Percentiles rank a stretch among this genome's conserved stretches.
phyloP scores from a whole-genome alignment of 2,113 vertebrate genomes.

The Ophthalmolycus amberensis region DNA sequence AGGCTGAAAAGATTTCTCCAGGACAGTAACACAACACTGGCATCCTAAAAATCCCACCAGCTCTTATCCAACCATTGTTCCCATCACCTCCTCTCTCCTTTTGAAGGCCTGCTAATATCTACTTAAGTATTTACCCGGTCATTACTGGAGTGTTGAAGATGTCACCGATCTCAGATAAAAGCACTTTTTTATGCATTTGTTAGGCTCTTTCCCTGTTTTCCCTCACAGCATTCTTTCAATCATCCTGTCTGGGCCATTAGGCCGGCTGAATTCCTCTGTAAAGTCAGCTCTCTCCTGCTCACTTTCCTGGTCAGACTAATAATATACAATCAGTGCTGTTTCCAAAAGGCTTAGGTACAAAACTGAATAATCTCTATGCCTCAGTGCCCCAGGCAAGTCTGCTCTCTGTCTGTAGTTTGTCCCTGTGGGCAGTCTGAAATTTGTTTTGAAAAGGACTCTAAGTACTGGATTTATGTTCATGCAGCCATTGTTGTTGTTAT shows the following conservation, averaged over 20 bases:
- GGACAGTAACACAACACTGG: slow-evolving; percentile 19
- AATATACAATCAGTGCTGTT: slow-evolving; percentile 60
- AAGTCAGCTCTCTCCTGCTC: slow-evolving; percentile 56
- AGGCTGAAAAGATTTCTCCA: slow-evolving; percentile 37
- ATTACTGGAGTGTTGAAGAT: slow-evolving; percentile 41
- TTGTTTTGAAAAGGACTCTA: neutral
- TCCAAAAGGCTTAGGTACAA: slow-evolving; percentile 57
- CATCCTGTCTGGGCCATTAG: slow-evolving; percentile 72
- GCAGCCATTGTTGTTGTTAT: neutral
- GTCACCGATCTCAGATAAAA: slow-evolving; percentile 44
- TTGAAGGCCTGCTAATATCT: slow-evolving; percentile 27
- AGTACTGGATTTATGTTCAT: slow-evolving; percentile 23
- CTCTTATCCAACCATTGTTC: slow-evolving; percentile 11
- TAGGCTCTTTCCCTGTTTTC: slow-evolving; percentile 33
- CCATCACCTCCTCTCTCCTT: slow-evolving; percentile 1
- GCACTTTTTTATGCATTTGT: slow-evolving; percentile 45
- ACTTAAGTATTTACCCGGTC: slow-evolving; percentile 28
- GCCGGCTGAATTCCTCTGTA: slow-evolving; percentile 68
- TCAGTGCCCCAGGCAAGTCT: slow-evolving; percentile 56
- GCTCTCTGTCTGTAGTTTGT: slow-evolving; percentile 47
- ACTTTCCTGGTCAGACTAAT: slow-evolving; percentile 58
- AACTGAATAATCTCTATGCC: slow-evolving; percentile 61
- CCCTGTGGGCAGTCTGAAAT: slow-evolving; percentile 39
- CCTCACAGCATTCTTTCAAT: slow-evolving; percentile 53
- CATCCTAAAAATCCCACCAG: slow-evolving; percentile 9